These are phyloP conservation scores for Cremastobaeus sp. DNA, from an alignment of 2,888 invertebrate species.

Conservation along the genomic window DNA sequence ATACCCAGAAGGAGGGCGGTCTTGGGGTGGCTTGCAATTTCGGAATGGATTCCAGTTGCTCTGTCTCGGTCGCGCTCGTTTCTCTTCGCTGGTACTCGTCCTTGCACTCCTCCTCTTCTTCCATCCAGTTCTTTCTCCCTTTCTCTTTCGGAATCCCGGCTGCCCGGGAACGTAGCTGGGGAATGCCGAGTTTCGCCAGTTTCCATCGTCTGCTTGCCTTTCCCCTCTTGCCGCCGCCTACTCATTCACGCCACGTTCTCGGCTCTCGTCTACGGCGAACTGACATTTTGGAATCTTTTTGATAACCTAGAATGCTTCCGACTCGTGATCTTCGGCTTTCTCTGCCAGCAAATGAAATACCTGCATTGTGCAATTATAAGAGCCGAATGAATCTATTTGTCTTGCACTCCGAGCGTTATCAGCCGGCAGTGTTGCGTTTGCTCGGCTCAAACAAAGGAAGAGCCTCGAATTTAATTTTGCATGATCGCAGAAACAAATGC, in stretches of 20 bases:
- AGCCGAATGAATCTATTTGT: slow-evolving; percentile 26
- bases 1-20: slow-evolving; percentile 30
- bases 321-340: slow-evolving; percentile 24
- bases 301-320: slow-evolving; percentile 27
- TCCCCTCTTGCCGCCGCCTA: background rate
- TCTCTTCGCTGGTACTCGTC: slow-evolving; percentile 12
- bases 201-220: slow-evolving; percentile 43
- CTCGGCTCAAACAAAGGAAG: too few relatives aligned
- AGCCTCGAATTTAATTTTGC: slow-evolving; percentile 49
- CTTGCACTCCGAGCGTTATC: too few relatives aligned
- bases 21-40: slow-evolving; percentile 76
- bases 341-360: slow-evolving; percentile 37
- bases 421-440: slow-evolving; percentile 28
- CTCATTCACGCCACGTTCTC: slow-evolving; percentile 6
- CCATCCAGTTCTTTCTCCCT: slow-evolving; percentile 60
- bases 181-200: slow-evolving; percentile 54
- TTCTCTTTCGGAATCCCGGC: slow-evolving; percentile 63
- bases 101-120: slow-evolving; percentile 38
- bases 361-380: slow-evolving; percentile 25
- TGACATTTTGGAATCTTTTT: slow-evolving; percentile 47
- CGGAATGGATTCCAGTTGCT: slow-evolving; percentile 76
- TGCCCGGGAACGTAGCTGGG: slow-evolving; percentile 62
- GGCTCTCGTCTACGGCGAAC: slow-evolving; percentile 13
- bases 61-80: slow-evolving; percentile 54
- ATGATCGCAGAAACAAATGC: slow-evolving; percentile 58